Base-by-base conservation (phyloP, 2,888 invertebrate species). In the Cheilosia variabilis region DNA sequence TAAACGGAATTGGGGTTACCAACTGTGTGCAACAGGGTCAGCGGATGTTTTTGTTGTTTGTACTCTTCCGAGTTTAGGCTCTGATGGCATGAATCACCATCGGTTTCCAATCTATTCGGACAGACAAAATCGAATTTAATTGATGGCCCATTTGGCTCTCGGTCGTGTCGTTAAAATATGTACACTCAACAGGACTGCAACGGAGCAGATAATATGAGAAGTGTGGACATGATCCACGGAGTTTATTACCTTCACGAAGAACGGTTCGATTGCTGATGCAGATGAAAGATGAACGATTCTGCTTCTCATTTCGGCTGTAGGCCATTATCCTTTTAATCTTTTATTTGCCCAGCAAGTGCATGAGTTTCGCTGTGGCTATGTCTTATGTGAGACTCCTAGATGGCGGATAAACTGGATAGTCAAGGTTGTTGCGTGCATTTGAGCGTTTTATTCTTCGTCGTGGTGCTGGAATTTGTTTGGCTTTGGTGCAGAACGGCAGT, bases 1-100 rank as follows among this genome's bases (percentile, higher is more conserved):
- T 84, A 84, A 84, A 79, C 80, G 80, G 84, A 80, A 84, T 84
- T 60, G 75, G 84, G 79, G 63, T 69, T 83, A 78, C 68, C 79
- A 79, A 79, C 83, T 72, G 55, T 78, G 62, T 52, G 79, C 79
- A 78, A 83, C 34, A 68, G 79, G 84, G 84, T 84, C 84, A 84
- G 69, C 27, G 78, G 62, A 52, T 78, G 73, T 73, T 47, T 50
- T 57, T 37, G 58, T 4, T 27, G 15, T 52, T 17, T 1, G 6
- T 37, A 10, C 13, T 57, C 45, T 60, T 17, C 73, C 34, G 63
- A 63, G 57, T 63, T 58, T 71, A 57, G 41, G 53, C 27, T 19
- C 24, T 45, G 9, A 27, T 27, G 31, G 27, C 9, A 15, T n/a
- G 27, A 53, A 53, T 53, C 53, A 53, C 10, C 7, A 10, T 27